phyloP scores from a whole-genome alignment of 2,888 invertebrate species.

The Thera britannica region DNA sequence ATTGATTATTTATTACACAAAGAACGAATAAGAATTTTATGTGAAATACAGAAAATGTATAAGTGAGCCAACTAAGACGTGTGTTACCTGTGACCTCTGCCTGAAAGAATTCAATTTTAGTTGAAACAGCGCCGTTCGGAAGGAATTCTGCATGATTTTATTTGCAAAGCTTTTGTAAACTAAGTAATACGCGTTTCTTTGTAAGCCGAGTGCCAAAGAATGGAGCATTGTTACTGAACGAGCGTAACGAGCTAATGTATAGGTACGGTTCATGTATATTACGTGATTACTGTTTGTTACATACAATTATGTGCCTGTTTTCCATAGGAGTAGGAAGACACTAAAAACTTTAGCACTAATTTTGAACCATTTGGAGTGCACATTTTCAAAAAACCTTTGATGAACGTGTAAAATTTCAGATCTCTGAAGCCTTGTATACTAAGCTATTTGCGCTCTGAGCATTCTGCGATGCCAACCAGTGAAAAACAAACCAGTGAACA shows the following conservation, averaged over 20 bases:
- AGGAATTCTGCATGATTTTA: slow-evolving; percentile 42
- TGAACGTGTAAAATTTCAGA: too few relatives aligned
- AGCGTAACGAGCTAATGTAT: slow-evolving; percentile 11
- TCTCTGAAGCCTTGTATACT: too few relatives aligned
- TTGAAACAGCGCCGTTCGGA: slow-evolving; percentile 35
- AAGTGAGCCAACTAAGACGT: neutral
- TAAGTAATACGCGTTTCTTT: slow-evolving; percentile 39
- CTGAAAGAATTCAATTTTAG: slow-evolving; percentile 48
- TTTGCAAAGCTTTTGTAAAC: slow-evolving; percentile 40
- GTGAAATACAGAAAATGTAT: too few relatives aligned
- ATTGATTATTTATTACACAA: too few relatives aligned
- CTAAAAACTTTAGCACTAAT: too few relatives aligned
- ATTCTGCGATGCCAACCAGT: too few relatives aligned
- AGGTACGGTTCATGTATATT: neutral
- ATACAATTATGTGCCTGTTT: too few relatives aligned
- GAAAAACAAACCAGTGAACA: too few relatives aligned
- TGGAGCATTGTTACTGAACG: slow-evolving; percentile 8
- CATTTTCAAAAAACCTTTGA: too few relatives aligned
- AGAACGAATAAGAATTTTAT: too few relatives aligned
- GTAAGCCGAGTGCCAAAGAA: slow-evolving; percentile 25
- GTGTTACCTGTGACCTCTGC: slow-evolving; percentile 12
- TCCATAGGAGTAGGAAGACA: neutral
- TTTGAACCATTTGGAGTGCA: too few relatives aligned
- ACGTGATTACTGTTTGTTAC: neutral
- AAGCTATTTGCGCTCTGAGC: too few relatives aligned